A percentile compares a stretch with the other conserved stretches of the same genome.
phyloP scores from a whole-genome alignment of 2,113 vertebrate species.

The Varanus salvator region DNA sequence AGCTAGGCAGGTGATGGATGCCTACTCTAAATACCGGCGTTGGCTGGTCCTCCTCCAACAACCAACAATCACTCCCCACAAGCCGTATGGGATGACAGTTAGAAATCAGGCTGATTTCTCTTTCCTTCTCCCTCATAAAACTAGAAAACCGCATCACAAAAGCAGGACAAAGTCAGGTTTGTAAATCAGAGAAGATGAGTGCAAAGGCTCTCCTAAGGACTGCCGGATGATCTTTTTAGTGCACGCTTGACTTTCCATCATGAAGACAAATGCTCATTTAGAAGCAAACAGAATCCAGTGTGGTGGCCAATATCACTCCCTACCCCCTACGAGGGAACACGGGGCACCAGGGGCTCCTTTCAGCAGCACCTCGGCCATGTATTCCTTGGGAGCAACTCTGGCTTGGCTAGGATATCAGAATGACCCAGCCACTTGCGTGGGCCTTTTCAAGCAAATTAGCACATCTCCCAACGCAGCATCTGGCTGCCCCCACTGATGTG shows the following conservation, averaged over 20 bases:
- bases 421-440: not conserved
- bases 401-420: not conserved
- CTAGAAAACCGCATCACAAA: slow-evolving; percentile 27
- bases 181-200: slow-evolving; percentile 14
- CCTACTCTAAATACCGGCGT: slow-evolving; percentile 1
- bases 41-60: not conserved
- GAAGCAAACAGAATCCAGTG: not conserved
- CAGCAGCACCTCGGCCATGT: too few species aligned
- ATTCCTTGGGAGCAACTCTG: too few species aligned
- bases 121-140: slow-evolving; percentile 9
- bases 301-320: not conserved
- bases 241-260: not conserved
- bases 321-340: not conserved
- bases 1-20: not conserved
- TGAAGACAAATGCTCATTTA: slow-evolving; percentile 16
- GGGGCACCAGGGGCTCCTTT: not conserved
- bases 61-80: not conserved
- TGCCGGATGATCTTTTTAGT: not conserved
- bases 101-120: not conserved
- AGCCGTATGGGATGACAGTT: not conserved
- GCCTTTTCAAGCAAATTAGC: not conserved
- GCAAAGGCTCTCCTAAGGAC: not conserved
- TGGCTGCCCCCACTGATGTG: too few species aligned
- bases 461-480: not conserved
- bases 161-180: slow-evolving; percentile 17